These are phyloP conservation scores for Cinclus mexicanus DNA, from an alignment of 2,113 vertebrate species.

Conservation along the genomic window DNA sequence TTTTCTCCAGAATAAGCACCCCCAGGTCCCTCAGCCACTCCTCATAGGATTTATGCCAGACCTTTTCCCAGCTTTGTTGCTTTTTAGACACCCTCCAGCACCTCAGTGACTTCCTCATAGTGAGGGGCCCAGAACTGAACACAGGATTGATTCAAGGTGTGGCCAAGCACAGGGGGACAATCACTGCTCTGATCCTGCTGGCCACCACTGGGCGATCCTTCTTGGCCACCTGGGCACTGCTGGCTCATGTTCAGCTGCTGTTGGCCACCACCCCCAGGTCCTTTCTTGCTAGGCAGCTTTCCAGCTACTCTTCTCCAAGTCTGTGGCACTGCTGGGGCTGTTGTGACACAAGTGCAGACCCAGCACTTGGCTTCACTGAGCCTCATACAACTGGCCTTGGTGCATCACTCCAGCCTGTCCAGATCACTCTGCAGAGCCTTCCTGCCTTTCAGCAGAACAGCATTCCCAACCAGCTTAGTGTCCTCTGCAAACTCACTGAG, in stretches of 20 bases:
- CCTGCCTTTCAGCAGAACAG: background rate
- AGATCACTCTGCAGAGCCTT: background rate
- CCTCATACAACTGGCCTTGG: background rate
- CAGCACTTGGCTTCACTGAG: background rate
- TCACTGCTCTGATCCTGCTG: background rate
- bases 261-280: background rate
- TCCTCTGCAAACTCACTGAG: background rate
- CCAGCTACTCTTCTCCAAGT: background rate
- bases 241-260: background rate
- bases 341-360: background rate
- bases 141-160: background rate
- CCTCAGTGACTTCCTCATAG: background rate
- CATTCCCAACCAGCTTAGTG: background rate
- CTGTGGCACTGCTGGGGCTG: background rate
- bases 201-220: background rate
- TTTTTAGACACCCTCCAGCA: background rate
- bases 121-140: background rate
- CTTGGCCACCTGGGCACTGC: background rate
- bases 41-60: background rate
- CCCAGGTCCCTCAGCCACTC: background rate
- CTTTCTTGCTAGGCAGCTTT: background rate
- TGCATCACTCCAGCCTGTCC: background rate
- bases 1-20: background rate
- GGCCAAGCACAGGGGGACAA: rapidly evolving
- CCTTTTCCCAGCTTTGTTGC: background rate